These are phyloP conservation scores for Scaptomyza caliginosa DNA, from an alignment of 2,888 invertebrate genomes.

Conservation along the genomic window DNA sequence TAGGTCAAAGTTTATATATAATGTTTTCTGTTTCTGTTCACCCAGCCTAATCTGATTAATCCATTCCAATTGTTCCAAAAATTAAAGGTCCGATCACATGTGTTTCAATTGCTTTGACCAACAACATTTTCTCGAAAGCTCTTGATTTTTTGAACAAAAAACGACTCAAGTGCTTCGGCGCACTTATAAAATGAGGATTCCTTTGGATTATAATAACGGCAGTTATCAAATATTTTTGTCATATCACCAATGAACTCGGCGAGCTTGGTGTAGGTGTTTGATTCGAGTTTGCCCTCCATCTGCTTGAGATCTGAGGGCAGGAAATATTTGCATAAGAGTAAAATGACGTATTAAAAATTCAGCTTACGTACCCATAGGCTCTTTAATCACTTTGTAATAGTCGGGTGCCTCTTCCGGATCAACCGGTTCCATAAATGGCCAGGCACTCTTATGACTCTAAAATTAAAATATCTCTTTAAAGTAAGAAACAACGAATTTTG, in stretches of 20 bases:
- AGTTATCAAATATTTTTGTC: conserved; percentile 99
- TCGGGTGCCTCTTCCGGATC: conserved; percentile 98
- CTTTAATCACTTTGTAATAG: conserved; percentile 97
- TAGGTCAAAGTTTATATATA: conserved; percentile 37
- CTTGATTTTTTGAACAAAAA: conserved; percentile 97
- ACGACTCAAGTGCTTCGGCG: conserved; percentile 97
- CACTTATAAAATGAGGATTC: conserved; percentile 98
- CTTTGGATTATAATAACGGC: conserved; percentile 97
- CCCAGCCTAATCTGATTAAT: conserved; percentile 23
- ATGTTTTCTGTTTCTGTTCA: conserved; percentile 7
- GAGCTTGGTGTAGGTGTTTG: conserved; percentile 92
- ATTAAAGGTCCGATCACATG: background rate
- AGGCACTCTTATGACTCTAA: conserved; percentile 96
- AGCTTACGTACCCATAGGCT: conserved; percentile 93
- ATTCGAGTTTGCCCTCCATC: conserved; percentile 94
- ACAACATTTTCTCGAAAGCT: conserved; percentile 93
- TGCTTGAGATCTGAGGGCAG: conserved; percentile 92
- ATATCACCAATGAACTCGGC: conserved; percentile 98
- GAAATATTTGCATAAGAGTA: background rate
- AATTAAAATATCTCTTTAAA: background rate
- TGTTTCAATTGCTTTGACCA: conserved; percentile 64
- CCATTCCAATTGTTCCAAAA: conserved; percentile 14
- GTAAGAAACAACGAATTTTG: background rate
- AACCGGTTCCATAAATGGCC: conserved; percentile 99
- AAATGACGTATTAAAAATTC: background rate